Base-by-base conservation (phyloP, 2,113 vertebrate species). In the Sakesphorus luctuosus region DNA sequence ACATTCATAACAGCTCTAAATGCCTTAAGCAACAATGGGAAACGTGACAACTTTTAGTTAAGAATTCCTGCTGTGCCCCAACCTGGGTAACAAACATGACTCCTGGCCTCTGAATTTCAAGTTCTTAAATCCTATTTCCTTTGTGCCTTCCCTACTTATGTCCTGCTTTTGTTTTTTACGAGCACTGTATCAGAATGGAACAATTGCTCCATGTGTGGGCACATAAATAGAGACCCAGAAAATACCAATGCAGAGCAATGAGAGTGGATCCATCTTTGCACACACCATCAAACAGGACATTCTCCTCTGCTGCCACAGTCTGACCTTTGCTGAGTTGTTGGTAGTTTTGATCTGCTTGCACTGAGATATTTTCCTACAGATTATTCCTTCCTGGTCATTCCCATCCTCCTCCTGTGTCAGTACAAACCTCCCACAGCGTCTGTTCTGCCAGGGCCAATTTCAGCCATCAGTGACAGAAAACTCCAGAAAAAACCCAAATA, bases 221-320 rank as follows among this genome's bases (percentile, higher is more conserved):
- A 7, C 35, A 12, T 4, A 5, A 35, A 43, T 3, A 11, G 26
- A 11, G 26, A 44, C 11, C 0, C 1, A 29, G 47, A 31, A 58
- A 49, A 28, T 10, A 25, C 29, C 1, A 1, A 1, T 3, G n/a
- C 24, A 79, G 38, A 31, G 40, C 16, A 11, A 53, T 14, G 2
- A 10, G 3, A 6, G 3, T 12, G 14, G 33, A 13, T 31, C 29
- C 49, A 55, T 7, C 2, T 6, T 21, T 20, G 49, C 26, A 26
- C 6, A 59, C 0, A 0, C 17, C 5, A 11, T 3, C 31, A 71
- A 82, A 52, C 3, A 7, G 2, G 76, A 1, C 67, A 52, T 10
- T 28, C 9, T 3, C 17, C 33, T 63, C 28, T 44, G 44, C 17
- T 28, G 67, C 28, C 53, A 9, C 33, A 61, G 14, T 7, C 55